Evolutionary conservation across 2,113 vertebrate genomes (phyloP), one percentile per base, ranked within the genome.

Genomic region (Leptobrachium leishanense): DNA sequence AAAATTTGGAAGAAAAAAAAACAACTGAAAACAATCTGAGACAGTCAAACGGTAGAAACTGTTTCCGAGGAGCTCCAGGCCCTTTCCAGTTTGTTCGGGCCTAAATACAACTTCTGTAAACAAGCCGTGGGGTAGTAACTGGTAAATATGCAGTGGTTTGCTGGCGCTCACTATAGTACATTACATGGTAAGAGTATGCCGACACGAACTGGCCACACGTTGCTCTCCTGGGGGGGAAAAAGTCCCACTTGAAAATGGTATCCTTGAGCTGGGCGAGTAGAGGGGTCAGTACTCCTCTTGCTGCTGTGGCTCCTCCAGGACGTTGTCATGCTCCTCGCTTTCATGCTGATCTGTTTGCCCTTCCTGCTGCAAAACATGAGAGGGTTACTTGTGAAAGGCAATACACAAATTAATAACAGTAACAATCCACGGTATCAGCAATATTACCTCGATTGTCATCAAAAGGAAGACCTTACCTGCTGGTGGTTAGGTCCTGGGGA

Each of bases 211-310:
- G 94, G 91, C 93, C 90, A 90, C 94, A 90, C 92, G 91, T 88
- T 92, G 90, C 93, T 95, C 92, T 94, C 90, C 86, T 86, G 72
- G 92, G 92, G 72, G 92, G 92, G 94, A 87, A 90, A 50, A 88
- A 93, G 94, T 96, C 91, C 94, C 92, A 94, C 83, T 84, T 90
- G 91, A 90, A 31, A 93, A 88, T 71, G 86, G 91, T 87, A 93
- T 91, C 85, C 85, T 88, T 89, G 88, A 84, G 82, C 88, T 90
- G 80, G 92, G 87, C 50, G 76, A 84, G 6, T 12, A 81, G 83
- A 50, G 82, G 74, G 87, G 84, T 98, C 95, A 99, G 93, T 99
- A 99, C 90, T 99, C 98, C 83, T 99, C 98, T 84, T 96, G 95
- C 84, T 93, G 95, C 78, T 90, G 90, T 82, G 90, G 94, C 87